Conservation (phyloP, 2,797 vertebrate species). For the Acipenser ruthenus region DNA sequence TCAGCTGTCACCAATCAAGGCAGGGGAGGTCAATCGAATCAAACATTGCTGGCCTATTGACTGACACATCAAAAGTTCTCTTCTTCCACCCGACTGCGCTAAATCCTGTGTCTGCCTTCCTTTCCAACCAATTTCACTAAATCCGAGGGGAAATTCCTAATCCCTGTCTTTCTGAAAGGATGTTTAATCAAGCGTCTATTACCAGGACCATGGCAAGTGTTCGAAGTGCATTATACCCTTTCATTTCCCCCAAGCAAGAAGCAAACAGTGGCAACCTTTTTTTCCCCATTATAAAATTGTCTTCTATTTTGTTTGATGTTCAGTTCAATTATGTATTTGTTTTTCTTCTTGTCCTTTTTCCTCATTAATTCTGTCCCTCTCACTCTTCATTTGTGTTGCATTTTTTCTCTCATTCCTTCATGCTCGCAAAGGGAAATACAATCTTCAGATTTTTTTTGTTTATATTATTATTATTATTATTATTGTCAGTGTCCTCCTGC, state of each 20-base stretch:
- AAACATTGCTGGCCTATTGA: constrained; percentile 19
- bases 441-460: constrained; percentile 23
- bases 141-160: constrained; percentile 43
- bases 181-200: constrained; percentile 46
- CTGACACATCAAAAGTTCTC: constrained; percentile 26
- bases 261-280: constrained; percentile 37
- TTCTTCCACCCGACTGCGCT: neutral
- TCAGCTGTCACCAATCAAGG: constrained; percentile 27
- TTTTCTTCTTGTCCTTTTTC: constrained; percentile 19
- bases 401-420: constrained; percentile 20
- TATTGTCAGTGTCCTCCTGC: constrained; percentile 28
- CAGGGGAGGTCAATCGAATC: constrained; percentile 12
- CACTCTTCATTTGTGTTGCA: constrained; percentile 20
- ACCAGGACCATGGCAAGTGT: constrained; percentile 31
- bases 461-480: constrained; percentile 25
- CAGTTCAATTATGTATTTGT: constrained; percentile 36
- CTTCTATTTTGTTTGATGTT: constrained; percentile 32
- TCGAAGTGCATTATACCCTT: constrained; percentile 32
- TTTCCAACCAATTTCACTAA: constrained; percentile 30
- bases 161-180: constrained; percentile 37
- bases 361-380: constrained; percentile 32
- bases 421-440: constrained; percentile 25
- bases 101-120: constrained; percentile 18
- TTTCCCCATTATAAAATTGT: constrained; percentile 28
- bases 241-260: constrained; percentile 27